A percentile compares a stretch with the other conserved stretches of the same genome.
phyloP scores from a whole-genome alignment of 2,888 invertebrate genomes.

The Acronicta alni region DNA sequence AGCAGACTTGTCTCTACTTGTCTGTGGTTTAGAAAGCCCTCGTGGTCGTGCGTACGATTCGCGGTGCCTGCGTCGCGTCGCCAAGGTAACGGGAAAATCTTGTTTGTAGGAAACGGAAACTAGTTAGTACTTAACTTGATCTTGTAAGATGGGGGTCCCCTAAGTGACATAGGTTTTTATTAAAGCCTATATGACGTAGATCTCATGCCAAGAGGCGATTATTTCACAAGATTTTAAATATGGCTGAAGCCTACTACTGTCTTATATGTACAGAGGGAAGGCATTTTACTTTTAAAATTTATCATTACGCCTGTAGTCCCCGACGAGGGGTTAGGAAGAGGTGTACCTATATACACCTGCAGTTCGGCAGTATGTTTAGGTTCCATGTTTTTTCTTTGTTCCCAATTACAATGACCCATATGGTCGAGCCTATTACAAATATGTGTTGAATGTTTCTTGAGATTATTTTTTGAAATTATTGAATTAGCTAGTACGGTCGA shows the following conservation, averaged over 20 bases:
- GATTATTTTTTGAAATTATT: no score
- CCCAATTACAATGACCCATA: no score
- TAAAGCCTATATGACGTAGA: not conserved
- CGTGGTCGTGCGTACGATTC: conserved; percentile 1
- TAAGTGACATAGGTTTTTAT: not conserved
- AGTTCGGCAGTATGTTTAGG: no score
- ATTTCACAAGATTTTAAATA: not conserved
- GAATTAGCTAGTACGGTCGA: no score
- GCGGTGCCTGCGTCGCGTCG: conserved; percentile 8
- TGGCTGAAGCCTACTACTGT: not conserved
- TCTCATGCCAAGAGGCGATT: not conserved
- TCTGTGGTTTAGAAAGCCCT: conserved; percentile 31
- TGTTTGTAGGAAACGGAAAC: conserved; percentile 27
- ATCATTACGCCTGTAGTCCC: no score
- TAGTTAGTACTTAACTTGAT: not conserved
- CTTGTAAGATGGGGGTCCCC: conserved; percentile 20
- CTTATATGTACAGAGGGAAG: no score
- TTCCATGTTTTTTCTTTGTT: no score
- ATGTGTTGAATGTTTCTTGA: no score
- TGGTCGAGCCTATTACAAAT: no score
- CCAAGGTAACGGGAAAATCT: conserved; percentile 42
- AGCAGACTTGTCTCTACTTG: conserved; percentile 14
- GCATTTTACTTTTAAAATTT: no score
- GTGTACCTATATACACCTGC: no score
- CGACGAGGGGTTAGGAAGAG: no score